phyloP scores from a whole-genome alignment of 2,113 vertebrate genomes.

The Pangasianodon hypophthalmus region DNA sequence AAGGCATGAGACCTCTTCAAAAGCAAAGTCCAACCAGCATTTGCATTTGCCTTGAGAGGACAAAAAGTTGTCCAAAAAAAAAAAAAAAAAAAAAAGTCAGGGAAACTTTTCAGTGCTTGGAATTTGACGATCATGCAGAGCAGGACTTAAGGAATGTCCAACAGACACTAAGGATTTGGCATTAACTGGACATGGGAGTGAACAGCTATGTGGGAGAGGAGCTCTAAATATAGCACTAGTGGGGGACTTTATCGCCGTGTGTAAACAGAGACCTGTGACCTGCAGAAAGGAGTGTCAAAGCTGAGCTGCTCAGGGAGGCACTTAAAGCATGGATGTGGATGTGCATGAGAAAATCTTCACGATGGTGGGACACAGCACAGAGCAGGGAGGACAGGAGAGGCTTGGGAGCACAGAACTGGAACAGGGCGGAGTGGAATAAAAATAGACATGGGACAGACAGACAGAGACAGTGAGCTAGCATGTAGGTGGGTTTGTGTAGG shows the following conservation, averaged over 20 bases:
- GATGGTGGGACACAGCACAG: neutral
- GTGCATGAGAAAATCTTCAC: neutral
- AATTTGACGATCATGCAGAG: neutral
- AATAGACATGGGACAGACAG: conserved; percentile 21
- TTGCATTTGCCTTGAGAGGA: conserved; percentile 38
- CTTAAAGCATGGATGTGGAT: neutral
- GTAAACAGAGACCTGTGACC: conserved; percentile 36
- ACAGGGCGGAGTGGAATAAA: neutral
- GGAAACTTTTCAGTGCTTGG: neutral
- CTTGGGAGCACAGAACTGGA: neutral
- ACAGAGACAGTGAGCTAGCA: neutral
- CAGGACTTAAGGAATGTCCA: neutral
- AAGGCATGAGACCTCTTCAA: conserved; percentile 31
- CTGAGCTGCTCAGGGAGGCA: neutral
- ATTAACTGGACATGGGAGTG: conserved; percentile 6
- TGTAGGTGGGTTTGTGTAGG: neutral
- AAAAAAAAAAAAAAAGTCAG: neutral
- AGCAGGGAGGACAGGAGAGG: conserved; percentile 1
- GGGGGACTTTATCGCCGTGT: neutral
- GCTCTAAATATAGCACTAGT: neutral
- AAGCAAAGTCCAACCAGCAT: conserved; percentile 32
- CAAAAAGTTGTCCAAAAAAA: conserved; percentile 18
- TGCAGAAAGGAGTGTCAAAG: conserved; percentile 7
- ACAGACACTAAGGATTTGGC: neutral
- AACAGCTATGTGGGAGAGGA: neutral